Evolutionary conservation across 1,140 invertebrate species (phyloP).

Genomic region (Anastatus disparis): DNA sequence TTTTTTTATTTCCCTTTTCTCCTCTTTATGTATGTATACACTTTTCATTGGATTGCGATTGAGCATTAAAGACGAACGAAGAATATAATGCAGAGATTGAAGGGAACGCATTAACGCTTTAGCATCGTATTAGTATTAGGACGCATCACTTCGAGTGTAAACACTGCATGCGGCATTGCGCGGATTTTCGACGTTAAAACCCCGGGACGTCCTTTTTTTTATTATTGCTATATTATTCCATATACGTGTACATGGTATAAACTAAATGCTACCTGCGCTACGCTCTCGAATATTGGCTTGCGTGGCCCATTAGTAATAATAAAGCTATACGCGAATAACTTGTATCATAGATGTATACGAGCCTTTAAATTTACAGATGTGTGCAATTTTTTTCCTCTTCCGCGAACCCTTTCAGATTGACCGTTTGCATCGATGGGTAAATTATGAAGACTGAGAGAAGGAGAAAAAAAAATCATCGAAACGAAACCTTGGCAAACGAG

Average conservation of each 20-base stretch:
- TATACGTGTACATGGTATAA: slow-evolving; percentile 12
- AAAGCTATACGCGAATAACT: neutral
- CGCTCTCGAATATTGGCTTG: neutral
- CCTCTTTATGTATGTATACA: slow-evolving; percentile 58
- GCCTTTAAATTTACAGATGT: slow-evolving; percentile 20
- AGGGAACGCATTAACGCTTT: slow-evolving; percentile 50
- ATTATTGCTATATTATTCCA: slow-evolving; percentile 15
- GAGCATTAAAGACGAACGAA: slow-evolving; percentile 61
- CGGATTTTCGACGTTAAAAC: slow-evolving; percentile 58
- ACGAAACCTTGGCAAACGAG: slow-evolving; percentile 5
- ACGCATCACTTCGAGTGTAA: slow-evolving; percentile 69
- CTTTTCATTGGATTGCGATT: slow-evolving; percentile 69
- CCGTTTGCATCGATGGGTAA: slow-evolving; percentile 36
- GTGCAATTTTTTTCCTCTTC: slow-evolving; percentile 28
- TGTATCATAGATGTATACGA: neutral
- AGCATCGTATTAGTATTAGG: slow-evolving; percentile 66
- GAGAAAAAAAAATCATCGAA: neutral
- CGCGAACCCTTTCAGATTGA: slow-evolving; percentile 40
- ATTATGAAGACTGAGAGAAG: slow-evolving; percentile 17
- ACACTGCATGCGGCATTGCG: slow-evolving; percentile 64
- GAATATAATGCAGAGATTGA: slow-evolving; percentile 41
- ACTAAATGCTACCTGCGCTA: slow-evolving; percentile 16
- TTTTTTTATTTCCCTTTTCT: too few relatives aligned
- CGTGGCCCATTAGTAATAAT: slow-evolving; percentile 34
- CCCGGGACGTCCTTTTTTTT: slow-evolving; percentile 55